phyloP scores from a whole-genome alignment of 2,113 vertebrate genomes.

The Sitta europaea region DNA sequence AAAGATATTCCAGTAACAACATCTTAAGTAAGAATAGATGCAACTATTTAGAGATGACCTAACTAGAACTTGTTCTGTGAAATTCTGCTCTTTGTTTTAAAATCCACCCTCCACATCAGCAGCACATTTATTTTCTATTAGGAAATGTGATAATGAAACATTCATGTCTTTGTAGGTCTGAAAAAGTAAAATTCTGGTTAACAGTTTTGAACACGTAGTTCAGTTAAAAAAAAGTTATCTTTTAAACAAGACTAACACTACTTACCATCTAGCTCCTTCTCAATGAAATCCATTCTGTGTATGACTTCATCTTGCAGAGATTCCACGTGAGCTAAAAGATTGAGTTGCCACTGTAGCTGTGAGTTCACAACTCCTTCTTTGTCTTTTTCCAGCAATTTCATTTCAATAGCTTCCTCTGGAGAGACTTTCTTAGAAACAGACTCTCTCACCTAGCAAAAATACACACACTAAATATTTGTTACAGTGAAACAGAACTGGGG shows the following conservation, averaged over 20 bases:
- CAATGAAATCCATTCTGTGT: constrained; percentile 94
- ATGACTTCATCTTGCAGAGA: constrained; percentile 91
- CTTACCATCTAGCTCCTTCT: constrained; percentile 93
- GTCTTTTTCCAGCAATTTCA: constrained; percentile 69
- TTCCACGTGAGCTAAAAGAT: constrained; percentile 90
- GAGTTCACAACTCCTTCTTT: constrained; percentile 77
- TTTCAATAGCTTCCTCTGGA: constrained; percentile 66
- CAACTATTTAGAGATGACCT: neutral
- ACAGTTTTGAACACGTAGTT: neutral
- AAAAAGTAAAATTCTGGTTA: neutral
- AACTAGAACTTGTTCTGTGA: neutral
- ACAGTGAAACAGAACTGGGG: rapidly evolving
- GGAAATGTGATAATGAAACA: neutral
- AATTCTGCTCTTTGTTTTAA: neutral
- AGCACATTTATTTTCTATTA: neutral
- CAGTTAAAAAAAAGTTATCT: neutral
- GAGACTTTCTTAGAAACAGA: constrained; percentile 69
- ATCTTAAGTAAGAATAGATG: no score
- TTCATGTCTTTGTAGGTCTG: neutral
- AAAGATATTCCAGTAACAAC: neutral
- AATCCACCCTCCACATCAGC: neutral
- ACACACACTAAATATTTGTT: neutral
- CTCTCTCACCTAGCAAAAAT: constrained; percentile 66
- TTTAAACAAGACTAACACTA: neutral
- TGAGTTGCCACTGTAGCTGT: constrained; percentile 89